These are phyloP conservation scores for Danio tinwini DNA, from an alignment of 2,797 vertebrate genomes.

Conservation along the genomic window DNA sequence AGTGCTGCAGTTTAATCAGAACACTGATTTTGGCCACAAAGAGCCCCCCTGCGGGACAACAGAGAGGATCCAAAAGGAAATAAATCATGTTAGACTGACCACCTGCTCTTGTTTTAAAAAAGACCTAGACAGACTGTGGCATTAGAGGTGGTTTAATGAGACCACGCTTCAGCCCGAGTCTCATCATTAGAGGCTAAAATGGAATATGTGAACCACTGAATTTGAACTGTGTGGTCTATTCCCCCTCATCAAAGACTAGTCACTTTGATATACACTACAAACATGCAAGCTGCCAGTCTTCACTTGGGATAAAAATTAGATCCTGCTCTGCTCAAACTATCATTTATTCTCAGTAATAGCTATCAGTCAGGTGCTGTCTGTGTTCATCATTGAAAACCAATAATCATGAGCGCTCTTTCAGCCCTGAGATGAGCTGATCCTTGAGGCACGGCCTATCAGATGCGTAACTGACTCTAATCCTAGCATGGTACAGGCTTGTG, in stretches of 20 bases:
- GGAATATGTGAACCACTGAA: not conserved
- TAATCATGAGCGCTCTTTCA: not conserved
- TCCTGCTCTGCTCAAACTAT: not conserved
- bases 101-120: conserved; percentile 25
- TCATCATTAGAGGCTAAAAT: conserved; percentile 23
- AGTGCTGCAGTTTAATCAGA: conserved; percentile 29
- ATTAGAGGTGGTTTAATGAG: conserved; percentile 22
- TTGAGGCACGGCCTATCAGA: conserved; percentile 6
- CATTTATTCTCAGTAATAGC: not conserved
- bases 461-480: conserved; percentile 12
- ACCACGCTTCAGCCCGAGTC: not conserved
- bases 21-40: conserved; percentile 26
- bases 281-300: not conserved
- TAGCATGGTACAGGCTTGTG: not conserved
- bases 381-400: conserved; percentile 25
- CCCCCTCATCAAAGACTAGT: not conserved
- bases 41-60: conserved; percentile 29
- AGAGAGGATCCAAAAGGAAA: conserved; percentile 38
- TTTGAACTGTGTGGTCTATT: conserved; percentile 12
- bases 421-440: conserved; percentile 8
- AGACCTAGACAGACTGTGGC: not conserved
- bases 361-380: not conserved
- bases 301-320: not conserved
- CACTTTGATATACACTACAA: not conserved
- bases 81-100: conserved; percentile 34